Evolutionary conservation across 2,888 invertebrate genomes (phyloP).

Genomic region (Eupithecia exiguata): DNA sequence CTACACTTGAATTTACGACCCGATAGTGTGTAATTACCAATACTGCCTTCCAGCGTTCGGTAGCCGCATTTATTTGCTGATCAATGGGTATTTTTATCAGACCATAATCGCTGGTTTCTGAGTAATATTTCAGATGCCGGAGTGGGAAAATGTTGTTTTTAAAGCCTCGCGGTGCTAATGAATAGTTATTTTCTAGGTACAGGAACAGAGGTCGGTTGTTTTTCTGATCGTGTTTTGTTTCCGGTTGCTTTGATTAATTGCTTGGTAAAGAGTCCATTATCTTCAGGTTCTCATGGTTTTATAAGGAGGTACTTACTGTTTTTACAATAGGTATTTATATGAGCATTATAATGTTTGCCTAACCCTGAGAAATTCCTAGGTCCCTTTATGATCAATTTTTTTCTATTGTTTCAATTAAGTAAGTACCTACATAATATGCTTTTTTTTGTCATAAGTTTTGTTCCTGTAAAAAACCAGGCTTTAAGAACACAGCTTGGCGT

Average conservation of each 20-base stretch:
- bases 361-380: background rate
- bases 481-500: background rate
- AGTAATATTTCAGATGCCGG: constrained; percentile 39
- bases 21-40: constrained; percentile 45
- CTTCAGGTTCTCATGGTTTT: constrained; percentile 19
- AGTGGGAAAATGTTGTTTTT: constrained; percentile 42
- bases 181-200: constrained; percentile 35
- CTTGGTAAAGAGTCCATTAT: constrained; percentile 11
- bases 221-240: constrained; percentile 37
- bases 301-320: background rate
- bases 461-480: background rate
- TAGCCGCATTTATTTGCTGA: constrained; percentile 45
- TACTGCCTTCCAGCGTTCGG: constrained; percentile 44
- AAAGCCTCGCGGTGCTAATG: constrained; percentile 31
- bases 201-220: constrained; percentile 29
- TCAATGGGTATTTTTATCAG: constrained; percentile 44
- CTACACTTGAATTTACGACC: constrained; percentile 43
- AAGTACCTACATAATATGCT: too few species aligned
- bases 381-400: background rate
- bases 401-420: background rate
- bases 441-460: background rate
- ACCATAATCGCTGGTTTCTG: constrained; percentile 39
- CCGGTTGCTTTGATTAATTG: constrained; percentile 36
- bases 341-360: background rate
- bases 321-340: background rate